Base-by-base conservation (phyloP, 2,888 invertebrate genomes). In the Xanthorhoe designata region DNA sequence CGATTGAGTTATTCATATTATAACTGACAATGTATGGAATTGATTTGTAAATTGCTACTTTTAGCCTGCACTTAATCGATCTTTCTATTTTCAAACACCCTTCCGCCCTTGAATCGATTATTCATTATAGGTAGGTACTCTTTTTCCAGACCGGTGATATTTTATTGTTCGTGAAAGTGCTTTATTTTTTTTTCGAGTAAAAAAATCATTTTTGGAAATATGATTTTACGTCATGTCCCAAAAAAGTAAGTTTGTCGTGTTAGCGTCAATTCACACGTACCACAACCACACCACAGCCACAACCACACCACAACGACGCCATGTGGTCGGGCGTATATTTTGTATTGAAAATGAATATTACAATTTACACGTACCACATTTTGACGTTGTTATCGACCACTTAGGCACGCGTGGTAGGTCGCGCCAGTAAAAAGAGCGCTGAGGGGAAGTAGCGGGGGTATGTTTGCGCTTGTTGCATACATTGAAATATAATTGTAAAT, bases 101-200 rank as follows among this genome's bases (percentile, higher is more conserved):
- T 59, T 64, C 35, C 61, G 55, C 32, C 71, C 73, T 72, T 74
- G 73, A 59, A 72, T 68, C 63, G 70, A 69, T 72, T 70, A 69
- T 66, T 51, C 63, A 53, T 51, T 42, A 57, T 54, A 59, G 49
- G 24, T 50, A 24, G 24, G 57, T 54, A 59, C 49, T 50, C 64
- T 15, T 52, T 50, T 49, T 38, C 32, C 19, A 19, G 29, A 55
- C 50, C 7, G 9, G n/a, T 35, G 13, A 42, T 38, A 24, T 58
- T 66, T 52, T 55, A 49, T 24, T 61, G 32, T 15, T 19, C 47
- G 15, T 50, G 17, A 17, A 52, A 45, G 17, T 38, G 29, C 7
- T 29, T 49, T 9, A 8, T 45, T 42, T 3, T 6, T 45, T 42
- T 45, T 15, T 15, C n/a, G 18, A 50, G 19, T 50, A 51, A 51